These are phyloP conservation scores for Aphelenchoides fujianensis DNA, from an alignment of 1,140 invertebrate species.

Conservation along the genomic window DNA sequence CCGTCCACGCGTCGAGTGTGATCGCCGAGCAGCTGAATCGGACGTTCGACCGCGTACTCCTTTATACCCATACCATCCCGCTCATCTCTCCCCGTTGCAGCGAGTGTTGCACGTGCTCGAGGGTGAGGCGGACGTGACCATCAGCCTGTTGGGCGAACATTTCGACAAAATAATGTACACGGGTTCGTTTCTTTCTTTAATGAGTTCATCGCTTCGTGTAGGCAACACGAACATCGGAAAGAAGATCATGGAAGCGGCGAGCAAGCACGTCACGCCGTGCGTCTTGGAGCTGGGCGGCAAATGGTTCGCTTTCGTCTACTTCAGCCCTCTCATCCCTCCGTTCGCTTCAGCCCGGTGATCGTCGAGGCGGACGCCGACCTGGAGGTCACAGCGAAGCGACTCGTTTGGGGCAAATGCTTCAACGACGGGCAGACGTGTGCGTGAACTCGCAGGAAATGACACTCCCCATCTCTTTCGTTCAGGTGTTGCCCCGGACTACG, in stretches of 20 bases:
- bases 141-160: slow-evolving; percentile 77
- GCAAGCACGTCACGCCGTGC: slow-evolving; percentile 85
- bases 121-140: slow-evolving; percentile 80
- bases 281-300: slow-evolving; percentile 93
- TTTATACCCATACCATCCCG: neutral
- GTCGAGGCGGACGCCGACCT: slow-evolving; percentile 61
- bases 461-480: too few relatives aligned
- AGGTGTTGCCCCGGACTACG: slow-evolving; percentile 91
- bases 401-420: slow-evolving; percentile 92
- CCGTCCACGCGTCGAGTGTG: slow-evolving; percentile 72
- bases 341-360: slow-evolving; percentile 53
- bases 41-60: slow-evolving; percentile 79
- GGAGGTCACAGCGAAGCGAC: slow-evolving; percentile 66
- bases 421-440: slow-evolving; percentile 96
- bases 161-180: slow-evolving; percentile 99
- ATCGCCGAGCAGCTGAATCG: slow-evolving; percentile 77
- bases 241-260: slow-evolving; percentile 82
- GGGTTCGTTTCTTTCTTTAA: slow-evolving; percentile 88
- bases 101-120: slow-evolving; percentile 67
- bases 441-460: too few relatives aligned
- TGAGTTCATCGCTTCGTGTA: too few relatives aligned
- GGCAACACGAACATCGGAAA: slow-evolving; percentile 81
- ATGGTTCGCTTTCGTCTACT: slow-evolving; percentile 57
- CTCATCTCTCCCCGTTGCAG: slow-evolving; percentile 50
- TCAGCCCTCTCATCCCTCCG: neutral